phyloP scores from a whole-genome alignment of 2,113 vertebrate genomes.

The Cisticola juncidis region DNA sequence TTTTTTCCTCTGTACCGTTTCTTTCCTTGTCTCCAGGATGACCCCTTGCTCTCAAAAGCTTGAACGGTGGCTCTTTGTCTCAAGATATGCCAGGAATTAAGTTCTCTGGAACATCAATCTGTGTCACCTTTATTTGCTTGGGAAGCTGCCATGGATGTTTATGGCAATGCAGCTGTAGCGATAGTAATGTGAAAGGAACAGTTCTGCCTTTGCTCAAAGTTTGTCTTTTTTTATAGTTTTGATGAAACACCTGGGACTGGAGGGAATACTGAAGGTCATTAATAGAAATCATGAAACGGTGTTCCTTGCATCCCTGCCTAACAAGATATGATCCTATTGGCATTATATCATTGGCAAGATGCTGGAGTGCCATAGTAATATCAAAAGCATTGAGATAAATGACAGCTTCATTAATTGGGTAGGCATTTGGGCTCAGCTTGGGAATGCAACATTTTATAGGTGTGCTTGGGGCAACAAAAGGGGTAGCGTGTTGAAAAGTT shows the following conservation, averaged over 20 bases:
- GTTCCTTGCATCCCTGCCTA: constrained; percentile 29
- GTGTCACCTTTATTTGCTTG: constrained; percentile 30
- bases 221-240: not conserved
- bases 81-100: not conserved
- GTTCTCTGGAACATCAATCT: not conserved
- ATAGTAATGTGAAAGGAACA: not conserved
- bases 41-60: not conserved
- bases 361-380: constrained; percentile 62
- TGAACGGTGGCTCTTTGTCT: constrained; percentile 16
- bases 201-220: not conserved
- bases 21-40: not conserved
- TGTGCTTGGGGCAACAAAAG: constrained; percentile 4
- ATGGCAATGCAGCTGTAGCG: not conserved
- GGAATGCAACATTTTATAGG: constrained; percentile 67
- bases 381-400: constrained; percentile 72
- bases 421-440: constrained; percentile 36
- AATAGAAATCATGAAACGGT: constrained; percentile 60
- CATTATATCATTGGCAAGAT: not conserved
- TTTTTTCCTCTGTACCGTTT: not conserved
- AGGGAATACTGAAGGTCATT: constrained; percentile 9
- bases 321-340: constrained; percentile 53
- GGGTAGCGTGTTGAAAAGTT: not conserved
- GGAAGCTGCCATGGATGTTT: not conserved
- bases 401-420: constrained; percentile 64
- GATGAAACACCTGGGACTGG: not conserved